Evolutionary conservation across 2,888 invertebrate species (phyloP).

Genomic region (Mythimna pallens): DNA sequence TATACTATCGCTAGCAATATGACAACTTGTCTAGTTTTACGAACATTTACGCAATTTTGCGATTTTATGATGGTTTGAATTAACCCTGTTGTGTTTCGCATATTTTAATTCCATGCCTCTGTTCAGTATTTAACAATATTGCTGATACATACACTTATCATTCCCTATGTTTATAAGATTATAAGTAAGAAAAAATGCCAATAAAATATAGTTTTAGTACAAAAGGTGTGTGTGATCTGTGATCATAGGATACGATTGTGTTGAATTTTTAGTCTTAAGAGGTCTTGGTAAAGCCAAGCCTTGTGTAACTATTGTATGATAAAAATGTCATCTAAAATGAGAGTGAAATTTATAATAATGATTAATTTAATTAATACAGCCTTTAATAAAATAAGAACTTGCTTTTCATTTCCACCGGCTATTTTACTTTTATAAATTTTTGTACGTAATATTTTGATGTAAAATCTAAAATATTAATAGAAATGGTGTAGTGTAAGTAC

Average conservation of each 20-base stretch:
- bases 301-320: conserved; percentile 1
- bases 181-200: conserved; percentile 21
- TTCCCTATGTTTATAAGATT: conserved; percentile 12
- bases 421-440: conserved; percentile 11
- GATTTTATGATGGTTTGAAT: not conserved
- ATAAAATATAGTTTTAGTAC: conserved; percentile 64
- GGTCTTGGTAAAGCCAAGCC: conserved; percentile 1
- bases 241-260: conserved; percentile 61
- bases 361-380: not conserved
- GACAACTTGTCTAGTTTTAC: too few relatives aligned
- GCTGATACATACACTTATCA: not conserved
- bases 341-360: not conserved
- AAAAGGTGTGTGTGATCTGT: conserved; percentile 65
- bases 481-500: not conserved
- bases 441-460: conserved; percentile 4
- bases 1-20: too few relatives aligned
- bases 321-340: not conserved
- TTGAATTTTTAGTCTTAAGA: conserved; percentile 34
- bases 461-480: not conserved
- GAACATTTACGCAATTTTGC: too few relatives aligned
- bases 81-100: not conserved
- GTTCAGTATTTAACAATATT: conserved; percentile 5
- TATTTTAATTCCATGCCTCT: not conserved
- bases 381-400: not conserved
- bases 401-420: not conserved